Percentiles rank a stretch among this genome's conserved stretches.
phyloP scores from a whole-genome alignment of 2,797 vertebrate species.

The Paramormyrops hopkinsi region DNA sequence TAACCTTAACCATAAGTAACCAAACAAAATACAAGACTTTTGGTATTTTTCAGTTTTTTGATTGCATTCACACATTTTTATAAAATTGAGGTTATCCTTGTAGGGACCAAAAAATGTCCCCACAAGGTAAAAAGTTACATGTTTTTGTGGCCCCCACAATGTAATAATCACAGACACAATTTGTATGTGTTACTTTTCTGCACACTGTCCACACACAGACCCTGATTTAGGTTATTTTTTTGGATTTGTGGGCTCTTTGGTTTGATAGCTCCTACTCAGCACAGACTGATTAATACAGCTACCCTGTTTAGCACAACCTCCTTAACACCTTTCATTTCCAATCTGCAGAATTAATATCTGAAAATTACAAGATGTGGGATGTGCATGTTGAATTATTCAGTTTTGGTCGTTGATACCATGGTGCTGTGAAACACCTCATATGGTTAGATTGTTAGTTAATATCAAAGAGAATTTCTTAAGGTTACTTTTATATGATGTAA shows the following conservation, averaged over 20 bases:
- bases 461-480: neutral
- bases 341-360: neutral
- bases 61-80: neutral
- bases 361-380: neutral
- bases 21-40: neutral
- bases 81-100: neutral
- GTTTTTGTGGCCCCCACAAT: neutral
- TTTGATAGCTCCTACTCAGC: neutral
- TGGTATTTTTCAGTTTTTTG: neutral
- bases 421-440: neutral
- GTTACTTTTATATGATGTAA: neutral
- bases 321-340: neutral
- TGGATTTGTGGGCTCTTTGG: neutral
- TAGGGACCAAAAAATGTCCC: neutral
- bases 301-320: neutral
- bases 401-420: neutral
- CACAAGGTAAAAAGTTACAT: neutral
- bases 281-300: neutral
- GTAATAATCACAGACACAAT: neutral
- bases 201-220: neutral
- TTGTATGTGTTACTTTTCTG: neutral
- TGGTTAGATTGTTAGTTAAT: neutral
- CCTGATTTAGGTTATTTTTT: neutral
- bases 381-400: neutral
- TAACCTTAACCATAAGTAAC: neutral